Evolutionary conservation across 1,140 invertebrate species (phyloP), one percentile per base, ranked within the genome.

Genomic region (Drosophila elegans): DNA sequence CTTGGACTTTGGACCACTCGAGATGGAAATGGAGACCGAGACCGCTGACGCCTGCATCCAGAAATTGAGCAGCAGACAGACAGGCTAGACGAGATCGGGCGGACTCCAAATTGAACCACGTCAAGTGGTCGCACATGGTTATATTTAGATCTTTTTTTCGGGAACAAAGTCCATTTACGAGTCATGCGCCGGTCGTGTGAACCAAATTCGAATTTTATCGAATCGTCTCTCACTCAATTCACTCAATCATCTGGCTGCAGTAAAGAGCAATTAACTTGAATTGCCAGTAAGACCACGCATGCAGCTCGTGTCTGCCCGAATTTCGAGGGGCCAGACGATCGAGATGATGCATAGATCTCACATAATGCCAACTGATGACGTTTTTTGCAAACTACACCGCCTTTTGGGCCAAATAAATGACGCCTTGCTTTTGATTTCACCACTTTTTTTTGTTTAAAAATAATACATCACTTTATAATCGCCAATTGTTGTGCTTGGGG

Each of bases 161-260:
- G 61, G 34, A 27, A 61, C 49, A 86, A 85, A 85, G 82, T 85
- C 82, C 82, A 86, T 41, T 75, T 75, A 78, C 82, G 82, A 86
- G 82, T 86, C 82, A 85, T 86, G 82, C 57, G 83, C 74, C 69
- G 74, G 64, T 67, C 78, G 68, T 85, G 81, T 85, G 78, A 80
- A 68, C 62, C 60, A 67, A 64, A 46, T 45, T 46, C 51, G 48
- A 48, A 61, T 79, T 62, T 52, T 54, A 75, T 75, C 60, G 72
- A 75, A 67, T 52, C 53, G 73, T 52, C 29, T 56, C 39, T 56
- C 39, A 52, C 56, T 69, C 55, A 77, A 77, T 77, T 77, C 64
- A 48, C 39, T 69, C 55, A 69, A 67, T 42, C 74, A 61, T 55
- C 54, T 48, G 46, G 49, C 61, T 77, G 48, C 72, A 77, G 39